Base-by-base conservation (phyloP, 1,140 invertebrate species). In the Muscidifurax raptorellus region DNA sequence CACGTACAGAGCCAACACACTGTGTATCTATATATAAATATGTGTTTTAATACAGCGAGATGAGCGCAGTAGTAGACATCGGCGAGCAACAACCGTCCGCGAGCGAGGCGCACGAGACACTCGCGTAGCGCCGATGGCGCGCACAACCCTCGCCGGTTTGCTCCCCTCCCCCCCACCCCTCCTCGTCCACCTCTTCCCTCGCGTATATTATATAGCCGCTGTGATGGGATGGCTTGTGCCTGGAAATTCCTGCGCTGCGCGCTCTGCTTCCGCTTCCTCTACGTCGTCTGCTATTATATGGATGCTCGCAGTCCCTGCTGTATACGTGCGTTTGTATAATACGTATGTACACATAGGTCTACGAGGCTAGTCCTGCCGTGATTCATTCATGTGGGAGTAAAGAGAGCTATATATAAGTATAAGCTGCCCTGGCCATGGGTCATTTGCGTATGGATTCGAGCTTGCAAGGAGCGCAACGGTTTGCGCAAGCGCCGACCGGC, bases 91-190 rank as follows among this genome's bases (percentile, higher is more conserved):
- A 69, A 74, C 80, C 69, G 80, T 59, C 28, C 80, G 72, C 80
- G 80, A 72, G 27, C 67, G 67, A 82, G 80, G 25, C 82, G 75
- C 82, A 64, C 82, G 59, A 77, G 74, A 77, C 71, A 75, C 81
- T 71, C 82, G 44, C 82, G 74, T 22, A 40, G 27, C n/a, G 74
- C 74, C 74, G 74, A 30, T 28, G 27, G 22, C 27, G 30, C 71
- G 27, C 32, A 13, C 30, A 59, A 59, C 71, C 67, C 67, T 30
- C 67, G 25, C 67, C 67, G 25, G 25, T 30, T n/a, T 59, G 36
- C 52, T 59, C 52, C 52, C 22, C 52, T 59, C 72, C 15, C n/a
- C 52, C 27, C 12, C 13, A 10, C 25, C 15, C 3, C 9, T n/a
- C 59, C 1, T 40, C 36, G 1, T 9, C 9, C 36, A 9, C 36